These are phyloP conservation scores for Pollenia amentaria DNA, from an alignment of 2,888 invertebrate genomes.

Conservation along the genomic window DNA sequence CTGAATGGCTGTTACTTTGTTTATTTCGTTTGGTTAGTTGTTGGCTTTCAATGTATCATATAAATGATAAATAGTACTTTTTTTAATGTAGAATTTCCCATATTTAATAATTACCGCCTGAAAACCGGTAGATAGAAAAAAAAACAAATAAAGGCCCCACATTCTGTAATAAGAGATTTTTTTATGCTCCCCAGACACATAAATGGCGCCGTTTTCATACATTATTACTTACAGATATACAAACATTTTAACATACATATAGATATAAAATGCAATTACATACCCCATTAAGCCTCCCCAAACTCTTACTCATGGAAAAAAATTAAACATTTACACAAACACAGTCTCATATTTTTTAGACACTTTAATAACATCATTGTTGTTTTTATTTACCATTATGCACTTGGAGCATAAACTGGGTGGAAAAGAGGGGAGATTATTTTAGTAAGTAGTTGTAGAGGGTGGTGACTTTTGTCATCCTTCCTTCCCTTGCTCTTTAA, in stretches of 20 bases:
- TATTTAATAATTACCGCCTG: slow-evolving; percentile 73
- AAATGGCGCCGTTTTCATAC: slow-evolving; percentile 65
- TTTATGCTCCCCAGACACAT: slow-evolving; percentile 64
- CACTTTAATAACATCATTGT: slow-evolving; percentile 44
- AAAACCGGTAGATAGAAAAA: slow-evolving; percentile 51
- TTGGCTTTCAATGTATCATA: slow-evolving; percentile 46
- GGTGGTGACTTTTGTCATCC: slow-evolving; percentile 57
- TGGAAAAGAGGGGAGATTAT: not conserved
- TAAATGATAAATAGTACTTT: slow-evolving; percentile 65
- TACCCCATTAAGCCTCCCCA: slow-evolving; percentile 69
- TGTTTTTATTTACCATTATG: slow-evolving; percentile 69
- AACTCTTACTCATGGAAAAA: slow-evolving; percentile 7
- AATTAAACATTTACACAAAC: not conserved
- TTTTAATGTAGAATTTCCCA: slow-evolving; percentile 45
- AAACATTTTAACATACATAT: not conserved
- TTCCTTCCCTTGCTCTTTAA: not conserved
- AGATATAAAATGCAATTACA: slow-evolving; percentile 73
- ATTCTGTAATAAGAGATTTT: slow-evolving; percentile 29
- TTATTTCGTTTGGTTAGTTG: slow-evolving; percentile 29
- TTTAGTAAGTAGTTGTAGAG: not conserved
- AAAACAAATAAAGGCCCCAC: slow-evolving; percentile 38
- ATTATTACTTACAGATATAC: slow-evolving; percentile 19
- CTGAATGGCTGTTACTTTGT: slow-evolving; percentile 26
- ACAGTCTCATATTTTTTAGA: not conserved
- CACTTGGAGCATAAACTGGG: slow-evolving; percentile 27